Percentiles rank a stretch among this genome's conserved stretches.
phyloP scores from a whole-genome alignment of 37 sponge, comb jelly and placozoan genomes.

The Ianthella basta region DNA sequence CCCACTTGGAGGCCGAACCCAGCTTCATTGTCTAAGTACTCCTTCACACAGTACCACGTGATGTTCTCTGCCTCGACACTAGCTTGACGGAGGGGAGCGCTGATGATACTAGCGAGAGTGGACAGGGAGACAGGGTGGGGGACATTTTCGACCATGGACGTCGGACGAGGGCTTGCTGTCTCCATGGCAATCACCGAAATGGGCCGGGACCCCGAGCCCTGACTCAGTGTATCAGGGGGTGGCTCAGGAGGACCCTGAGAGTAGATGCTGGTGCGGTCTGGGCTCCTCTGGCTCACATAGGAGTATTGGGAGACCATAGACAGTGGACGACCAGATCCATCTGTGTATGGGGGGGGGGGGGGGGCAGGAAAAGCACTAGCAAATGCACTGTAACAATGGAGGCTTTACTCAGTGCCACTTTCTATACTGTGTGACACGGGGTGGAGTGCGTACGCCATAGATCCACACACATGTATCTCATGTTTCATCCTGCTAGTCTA shows the following conservation, averaged over 20 bases:
- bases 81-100: background rate
- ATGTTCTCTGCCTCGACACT: background rate
- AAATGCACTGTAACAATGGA: too few species aligned
- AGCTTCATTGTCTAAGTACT: constrained; percentile 2
- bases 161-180: background rate
- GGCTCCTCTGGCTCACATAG: background rate
- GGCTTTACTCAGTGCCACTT: too few species aligned
- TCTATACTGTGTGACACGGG: too few species aligned
- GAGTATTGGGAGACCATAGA: constrained; percentile 31
- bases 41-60: constrained; percentile 11
- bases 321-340: background rate
- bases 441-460: too few species aligned
- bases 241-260: background rate
- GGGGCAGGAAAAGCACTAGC: too few species aligned
- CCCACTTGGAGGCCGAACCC: constrained; percentile 10
- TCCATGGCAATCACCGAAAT: background rate
- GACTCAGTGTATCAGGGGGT: background rate
- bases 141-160: background rate
- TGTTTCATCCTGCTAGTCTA: too few species aligned
- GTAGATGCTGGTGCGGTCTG: constrained; percentile 6
- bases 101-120: background rate
- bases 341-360: too few species aligned
- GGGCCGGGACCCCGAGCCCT: background rate
- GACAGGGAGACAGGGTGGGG: too few species aligned
- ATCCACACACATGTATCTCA: too few species aligned